Conservation (phyloP, 2,113 vertebrate species). For the Gobiocypris rarus region DNA sequence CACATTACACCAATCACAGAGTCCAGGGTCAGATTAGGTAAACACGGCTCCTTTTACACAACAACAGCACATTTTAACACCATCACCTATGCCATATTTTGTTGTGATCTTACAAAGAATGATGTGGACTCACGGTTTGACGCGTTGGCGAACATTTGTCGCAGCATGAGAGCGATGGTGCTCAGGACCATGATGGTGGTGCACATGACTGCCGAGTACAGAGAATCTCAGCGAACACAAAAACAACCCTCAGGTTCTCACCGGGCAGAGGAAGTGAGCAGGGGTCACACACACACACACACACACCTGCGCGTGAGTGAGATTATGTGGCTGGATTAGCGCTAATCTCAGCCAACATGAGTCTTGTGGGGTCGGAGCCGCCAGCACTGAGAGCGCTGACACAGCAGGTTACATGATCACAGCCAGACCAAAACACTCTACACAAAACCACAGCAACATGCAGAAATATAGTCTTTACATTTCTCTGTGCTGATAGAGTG, state of each 20-base stretch:
- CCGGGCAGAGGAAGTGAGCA: not conserved
- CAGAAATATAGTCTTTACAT: not conserved
- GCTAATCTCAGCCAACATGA: slow-evolving; percentile 32
- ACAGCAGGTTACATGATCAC: not conserved
- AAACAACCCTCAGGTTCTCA: not conserved
- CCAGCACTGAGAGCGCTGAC: not conserved
- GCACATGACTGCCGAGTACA: slow-evolving; percentile 68
- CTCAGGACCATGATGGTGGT: slow-evolving; percentile 76
- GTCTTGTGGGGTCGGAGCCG: not conserved
- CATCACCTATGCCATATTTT: too few relatives aligned
- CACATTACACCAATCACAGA: not conserved
- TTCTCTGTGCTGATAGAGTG: not conserved
- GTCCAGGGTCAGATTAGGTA: not conserved
- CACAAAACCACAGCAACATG: not conserved
- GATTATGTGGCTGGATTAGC: slow-evolving; percentile 49
- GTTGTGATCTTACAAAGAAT: not conserved
- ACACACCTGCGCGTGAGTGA: not conserved
- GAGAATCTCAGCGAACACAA: not conserved
- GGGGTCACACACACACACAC: not conserved
- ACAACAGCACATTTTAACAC: not conserved
- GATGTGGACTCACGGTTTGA: slow-evolving; percentile 57
- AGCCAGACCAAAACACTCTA: not conserved
- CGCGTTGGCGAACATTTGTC: slow-evolving; percentile 53
- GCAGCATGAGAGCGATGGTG: slow-evolving; percentile 66
- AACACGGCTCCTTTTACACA: not conserved